These are phyloP conservation scores for Periophthalmus modestus DNA, from an alignment of 2,113 vertebrate genomes.

Conservation along the genomic window DNA sequence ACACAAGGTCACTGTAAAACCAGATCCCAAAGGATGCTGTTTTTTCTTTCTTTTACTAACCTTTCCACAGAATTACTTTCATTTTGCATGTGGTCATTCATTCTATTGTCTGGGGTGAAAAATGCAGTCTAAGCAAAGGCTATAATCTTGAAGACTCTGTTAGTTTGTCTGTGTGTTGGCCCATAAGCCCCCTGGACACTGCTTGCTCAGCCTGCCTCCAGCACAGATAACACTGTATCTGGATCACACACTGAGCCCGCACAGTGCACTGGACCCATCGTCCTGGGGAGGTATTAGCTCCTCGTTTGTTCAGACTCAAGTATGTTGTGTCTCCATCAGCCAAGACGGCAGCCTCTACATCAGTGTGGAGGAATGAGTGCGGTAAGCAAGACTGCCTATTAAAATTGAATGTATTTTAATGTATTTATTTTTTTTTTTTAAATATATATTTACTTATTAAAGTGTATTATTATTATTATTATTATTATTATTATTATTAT, in stretches of 20 bases:
- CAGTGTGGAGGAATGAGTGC: conserved; percentile 79
- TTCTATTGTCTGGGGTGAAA: conserved; percentile 68
- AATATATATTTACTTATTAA: too few relatives aligned
- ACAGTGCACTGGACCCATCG: conserved; percentile 46
- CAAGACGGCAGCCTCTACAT: conserved; percentile 81
- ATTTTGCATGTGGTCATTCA: conserved; percentile 52
- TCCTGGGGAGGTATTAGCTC: conserved; percentile 70
- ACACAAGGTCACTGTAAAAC: conserved; percentile 7
- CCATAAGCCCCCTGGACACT: conserved; percentile 65
- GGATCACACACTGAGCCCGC: conserved; percentile 50
- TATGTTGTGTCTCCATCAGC: conserved; percentile 73
- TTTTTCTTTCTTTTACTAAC: too few relatives aligned
- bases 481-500: too few relatives aligned
- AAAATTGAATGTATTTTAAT: too few relatives aligned
- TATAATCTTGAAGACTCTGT: conserved; percentile 73
- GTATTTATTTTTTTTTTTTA: too few relatives aligned
- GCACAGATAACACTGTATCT: conserved; percentile 71
- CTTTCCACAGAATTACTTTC: conserved; percentile 45
- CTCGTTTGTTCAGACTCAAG: conserved; percentile 78
- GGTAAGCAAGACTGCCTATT: conserved; percentile 1
- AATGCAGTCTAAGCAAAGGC: conserved; percentile 67
- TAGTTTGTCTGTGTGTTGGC: conserved; percentile 53
- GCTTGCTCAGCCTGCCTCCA: conserved; percentile 66
- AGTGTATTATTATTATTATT: too few relatives aligned
- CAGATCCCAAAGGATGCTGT: conserved; percentile 14